Percentiles rank a stretch among this genome's conserved stretches.
Conservation (phyloP, 2,113 vertebrate genomes). For the Nasalis larvatus region DNA sequence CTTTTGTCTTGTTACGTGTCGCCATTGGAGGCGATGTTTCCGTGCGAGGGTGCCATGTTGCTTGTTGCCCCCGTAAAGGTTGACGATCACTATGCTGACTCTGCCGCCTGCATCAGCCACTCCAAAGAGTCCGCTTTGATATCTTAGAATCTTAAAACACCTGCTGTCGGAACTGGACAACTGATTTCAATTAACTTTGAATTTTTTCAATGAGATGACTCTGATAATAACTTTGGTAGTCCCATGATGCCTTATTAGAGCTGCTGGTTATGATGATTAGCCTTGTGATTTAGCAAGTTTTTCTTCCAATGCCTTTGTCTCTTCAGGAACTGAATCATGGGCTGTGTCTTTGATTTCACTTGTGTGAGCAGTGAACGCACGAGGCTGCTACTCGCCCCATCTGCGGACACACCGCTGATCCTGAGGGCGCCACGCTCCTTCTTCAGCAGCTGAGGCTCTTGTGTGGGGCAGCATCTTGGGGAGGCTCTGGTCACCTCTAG, state of each 20-base stretch:
- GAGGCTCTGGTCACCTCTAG: not conserved
- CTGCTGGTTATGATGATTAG: constrained; percentile 78
- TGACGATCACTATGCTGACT: constrained; percentile 24
- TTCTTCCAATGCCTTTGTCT: constrained; percentile 75
- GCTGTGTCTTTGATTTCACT: constrained; percentile 40
- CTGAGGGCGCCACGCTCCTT: constrained; percentile 17
- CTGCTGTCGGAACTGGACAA: constrained; percentile 78
- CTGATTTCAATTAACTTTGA: constrained; percentile 83
- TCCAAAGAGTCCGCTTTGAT: constrained; percentile 76
- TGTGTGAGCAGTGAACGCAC: not conserved
- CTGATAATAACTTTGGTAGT: constrained; percentile 82
- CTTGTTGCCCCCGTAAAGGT: not conserved
- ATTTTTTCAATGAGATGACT: constrained; percentile 77
- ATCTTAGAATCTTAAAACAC: constrained; percentile 77
- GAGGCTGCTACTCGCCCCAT: constrained; percentile 28
- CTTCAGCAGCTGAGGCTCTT: not conserved
- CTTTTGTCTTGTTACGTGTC: rapidly evolving
- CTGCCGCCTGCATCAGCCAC: constrained; percentile 55
- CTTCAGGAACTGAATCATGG: constrained; percentile 59
- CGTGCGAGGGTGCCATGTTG: rapidly evolving
- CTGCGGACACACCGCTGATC: not conserved
- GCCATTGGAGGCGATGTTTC: rapidly evolving
- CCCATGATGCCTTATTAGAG: constrained; percentile 84
- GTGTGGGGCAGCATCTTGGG: rapidly evolving
- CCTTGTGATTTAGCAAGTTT: constrained; percentile 79